Base-by-base conservation (phyloP, 2,888 invertebrate genomes). In the Ecliptopera silaceata region DNA sequence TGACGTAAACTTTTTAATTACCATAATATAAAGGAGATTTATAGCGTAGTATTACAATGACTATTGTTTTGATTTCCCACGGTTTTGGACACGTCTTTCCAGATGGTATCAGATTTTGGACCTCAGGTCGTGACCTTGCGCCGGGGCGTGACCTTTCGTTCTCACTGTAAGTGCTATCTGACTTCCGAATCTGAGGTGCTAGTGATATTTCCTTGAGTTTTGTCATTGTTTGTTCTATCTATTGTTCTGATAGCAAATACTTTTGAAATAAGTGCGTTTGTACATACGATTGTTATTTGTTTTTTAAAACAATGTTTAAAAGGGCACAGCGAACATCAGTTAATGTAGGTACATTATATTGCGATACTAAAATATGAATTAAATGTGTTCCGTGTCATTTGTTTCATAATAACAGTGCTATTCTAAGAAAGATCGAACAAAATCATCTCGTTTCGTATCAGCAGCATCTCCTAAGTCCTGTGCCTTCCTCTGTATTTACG, bases 11-110 rank as follows among this genome's bases (percentile, higher is more conserved):
- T 71, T 80, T 83, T 86, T 87, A 86, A 88, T 87, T 86, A 75
- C 80, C 70, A 83, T 86, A 82, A 83, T 79, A 79, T 82, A 80
- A n/a, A 84, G 78, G 72, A 74, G 77, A 79, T 85, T 84, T 84
- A 84, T 78, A 66, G 57, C 50, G 32, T 72, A 70, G 72, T 71
- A 73, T 71, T 74, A 80, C 79, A 77, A 76, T 75, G 72, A 70
- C 71, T 74, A 85, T 84, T 86, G 85, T 81, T 74, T 59, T 61
- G 61, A 59, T 68, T 72, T 88, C 87, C 82, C 88, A 88, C 88
- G 83, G 84, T 75, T 77, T 79, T 74, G 84, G 83, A 80, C 83
- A 80, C 76, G 84, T 77, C 73, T 70, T 72, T 52, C 61, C 61
- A 72, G 71, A 73, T 70, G 67, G 73, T 84, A 86, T 88, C 88